Percentiles rank a stretch among this genome's conserved stretches.
phyloP scores from a whole-genome alignment of 2,888 invertebrate genomes.

The Aleiodes leptofemur region DNA sequence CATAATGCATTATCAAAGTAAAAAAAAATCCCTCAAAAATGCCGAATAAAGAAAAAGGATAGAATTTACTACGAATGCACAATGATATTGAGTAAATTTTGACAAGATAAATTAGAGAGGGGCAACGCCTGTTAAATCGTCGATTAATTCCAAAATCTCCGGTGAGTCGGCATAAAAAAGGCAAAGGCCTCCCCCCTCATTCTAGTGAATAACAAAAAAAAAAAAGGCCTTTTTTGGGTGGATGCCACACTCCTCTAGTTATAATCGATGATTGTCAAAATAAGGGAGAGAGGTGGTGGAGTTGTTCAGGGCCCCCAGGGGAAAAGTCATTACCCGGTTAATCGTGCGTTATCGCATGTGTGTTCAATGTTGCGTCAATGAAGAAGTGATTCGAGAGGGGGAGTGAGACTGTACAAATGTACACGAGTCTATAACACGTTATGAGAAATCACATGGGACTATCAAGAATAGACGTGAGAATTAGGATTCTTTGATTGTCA shows the following conservation, averaged over 20 bases:
- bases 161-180: constrained; percentile 40
- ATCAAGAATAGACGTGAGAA: constrained; percentile 23
- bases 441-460: constrained; percentile 35
- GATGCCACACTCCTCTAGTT: constrained; percentile 42
- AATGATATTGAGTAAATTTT: constrained; percentile 3
- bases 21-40: not conserved
- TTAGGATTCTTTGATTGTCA: constrained; percentile 67
- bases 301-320: constrained; percentile 45
- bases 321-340: constrained; percentile 74
- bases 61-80: not conserved
- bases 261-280: constrained; percentile 52
- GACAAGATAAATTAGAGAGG: constrained; percentile 10
- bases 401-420: constrained; percentile 60
- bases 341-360: constrained; percentile 75
- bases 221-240: constrained; percentile 25
- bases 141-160: constrained; percentile 43
- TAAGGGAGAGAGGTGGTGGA: constrained; percentile 49
- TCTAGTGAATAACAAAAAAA: constrained; percentile 23
- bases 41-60: not conserved
- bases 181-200: not conserved
- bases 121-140: constrained; percentile 5
- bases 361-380: constrained; percentile 75
- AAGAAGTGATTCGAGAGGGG: constrained; percentile 68
- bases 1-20: no score
- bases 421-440: constrained; percentile 43